These are phyloP conservation scores for Octodon degus DNA, from an alignment of 2,113 vertebrate species.

Conservation along the genomic window DNA sequence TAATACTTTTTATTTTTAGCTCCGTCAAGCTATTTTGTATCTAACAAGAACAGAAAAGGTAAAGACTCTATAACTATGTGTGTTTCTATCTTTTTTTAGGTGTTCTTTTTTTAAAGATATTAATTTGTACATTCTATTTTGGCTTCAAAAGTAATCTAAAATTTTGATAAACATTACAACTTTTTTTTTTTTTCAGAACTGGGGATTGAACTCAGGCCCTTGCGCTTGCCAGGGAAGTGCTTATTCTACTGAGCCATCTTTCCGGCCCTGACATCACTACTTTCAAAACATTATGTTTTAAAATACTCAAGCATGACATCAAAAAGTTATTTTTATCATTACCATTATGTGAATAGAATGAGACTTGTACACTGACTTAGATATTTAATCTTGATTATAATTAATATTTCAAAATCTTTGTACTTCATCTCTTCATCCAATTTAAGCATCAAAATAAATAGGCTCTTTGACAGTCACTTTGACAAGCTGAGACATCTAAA, in stretches of 20 bases:
- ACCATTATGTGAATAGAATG: not conserved
- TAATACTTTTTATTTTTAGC: constrained; percentile 36
- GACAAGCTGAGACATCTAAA: constrained; percentile 52
- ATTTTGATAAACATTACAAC: not conserved
- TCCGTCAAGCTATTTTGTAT: constrained; percentile 5
- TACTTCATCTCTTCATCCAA: constrained; percentile 41
- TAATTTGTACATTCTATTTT: constrained; percentile 36
- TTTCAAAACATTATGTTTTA: constrained; percentile 48
- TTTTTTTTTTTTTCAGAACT: not conserved
- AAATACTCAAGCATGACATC: constrained; percentile 38
- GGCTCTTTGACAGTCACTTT: constrained; percentile 27
- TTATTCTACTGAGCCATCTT: too few relatives aligned
- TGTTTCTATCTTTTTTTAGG: not conserved
- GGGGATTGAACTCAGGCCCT: too few relatives aligned
- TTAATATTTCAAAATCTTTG: constrained; percentile 59
- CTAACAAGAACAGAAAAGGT: not conserved
- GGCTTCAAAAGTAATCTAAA: constrained; percentile 44
- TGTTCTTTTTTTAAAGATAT: constrained; percentile 2
- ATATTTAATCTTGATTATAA: constrained; percentile 42
- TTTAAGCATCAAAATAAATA: constrained; percentile 58
- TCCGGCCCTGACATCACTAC: not conserved
- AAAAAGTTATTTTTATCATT: constrained; percentile 35
- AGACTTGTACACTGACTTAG: not conserved
- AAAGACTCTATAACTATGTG: not conserved
- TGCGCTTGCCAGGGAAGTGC: too few relatives aligned